These are phyloP conservation scores for Lucilia cuprina DNA, from an alignment of 1,140 invertebrate genomes.

Conservation along the genomic window DNA sequence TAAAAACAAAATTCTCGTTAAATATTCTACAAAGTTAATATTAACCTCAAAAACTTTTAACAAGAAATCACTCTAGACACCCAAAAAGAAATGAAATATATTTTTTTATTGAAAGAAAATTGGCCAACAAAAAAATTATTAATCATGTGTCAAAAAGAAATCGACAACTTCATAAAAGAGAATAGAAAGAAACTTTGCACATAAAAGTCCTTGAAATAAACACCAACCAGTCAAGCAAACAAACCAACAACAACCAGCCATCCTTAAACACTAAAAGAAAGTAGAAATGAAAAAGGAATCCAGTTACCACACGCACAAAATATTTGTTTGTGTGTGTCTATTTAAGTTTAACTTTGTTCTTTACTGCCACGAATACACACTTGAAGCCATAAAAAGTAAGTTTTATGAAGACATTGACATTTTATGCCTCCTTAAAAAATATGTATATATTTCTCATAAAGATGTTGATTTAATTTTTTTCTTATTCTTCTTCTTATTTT, in stretches of 20 bases:
- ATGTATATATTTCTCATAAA: too few species aligned
- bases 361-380: not conserved
- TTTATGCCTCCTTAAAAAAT: not conserved
- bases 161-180: not conserved
- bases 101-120: not conserved
- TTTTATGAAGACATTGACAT: constrained; percentile 12
- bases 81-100: too few species aligned
- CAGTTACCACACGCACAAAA: not conserved
- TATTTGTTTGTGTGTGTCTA: not conserved
- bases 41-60: too few species aligned
- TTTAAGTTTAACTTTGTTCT: not conserved
- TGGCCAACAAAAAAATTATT: not conserved
- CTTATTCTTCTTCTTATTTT: too few species aligned
- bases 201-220: constrained; percentile 15
- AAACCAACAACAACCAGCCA: not conserved
- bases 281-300: not conserved
- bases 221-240: not conserved
- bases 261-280: not conserved
- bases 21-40: too few species aligned
- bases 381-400: not conserved
- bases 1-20: too few species aligned
- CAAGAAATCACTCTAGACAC: too few species aligned
- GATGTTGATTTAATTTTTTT: too few species aligned
- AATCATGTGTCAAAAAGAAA: constrained; percentile 1
- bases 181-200: not conserved